Conservation (phyloP, 2,113 vertebrate species). For the Mustela lutreola region DNA sequence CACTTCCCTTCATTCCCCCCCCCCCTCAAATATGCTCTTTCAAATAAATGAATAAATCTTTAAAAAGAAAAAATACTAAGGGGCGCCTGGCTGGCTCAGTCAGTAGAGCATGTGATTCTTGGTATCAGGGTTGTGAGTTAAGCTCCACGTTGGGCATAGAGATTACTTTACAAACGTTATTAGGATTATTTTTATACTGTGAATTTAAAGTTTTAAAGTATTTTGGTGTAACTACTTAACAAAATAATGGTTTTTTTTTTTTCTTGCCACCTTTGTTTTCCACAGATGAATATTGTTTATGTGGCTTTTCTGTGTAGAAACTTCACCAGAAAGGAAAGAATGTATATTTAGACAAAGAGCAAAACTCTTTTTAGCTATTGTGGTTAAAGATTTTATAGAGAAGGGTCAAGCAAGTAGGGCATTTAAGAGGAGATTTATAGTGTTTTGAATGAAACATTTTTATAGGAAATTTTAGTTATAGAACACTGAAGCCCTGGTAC, state of each 20-base stretch:
- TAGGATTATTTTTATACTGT: conserved; percentile 15
- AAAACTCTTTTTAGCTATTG: not conserved
- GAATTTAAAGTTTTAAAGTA: not conserved
- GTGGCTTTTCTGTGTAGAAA: not conserved
- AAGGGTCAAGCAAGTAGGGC: not conserved
- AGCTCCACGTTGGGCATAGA: too few relatives aligned
- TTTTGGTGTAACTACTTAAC: conserved; percentile 8
- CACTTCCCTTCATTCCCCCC: not conserved
- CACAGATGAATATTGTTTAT: not conserved
- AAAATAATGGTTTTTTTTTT: not conserved
- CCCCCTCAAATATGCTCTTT: not conserved
- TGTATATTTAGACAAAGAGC: not conserved
- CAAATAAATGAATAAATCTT: not conserved
- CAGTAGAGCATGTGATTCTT: too few relatives aligned
- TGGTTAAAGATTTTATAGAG: conserved; percentile 31
- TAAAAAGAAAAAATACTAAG: not conserved
- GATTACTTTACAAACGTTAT: not conserved
- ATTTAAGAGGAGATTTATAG: not conserved
- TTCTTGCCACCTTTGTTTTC: not conserved
- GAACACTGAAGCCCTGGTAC: not conserved
- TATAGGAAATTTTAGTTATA: conserved; percentile 11
- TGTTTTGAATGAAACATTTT: conserved; percentile 35
- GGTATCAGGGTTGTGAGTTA: too few relatives aligned
- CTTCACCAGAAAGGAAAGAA: not conserved
- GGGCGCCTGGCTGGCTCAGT: too few relatives aligned